Conservation (phyloP, 1,140 invertebrate species). For the Andricus grossulariae region DNA sequence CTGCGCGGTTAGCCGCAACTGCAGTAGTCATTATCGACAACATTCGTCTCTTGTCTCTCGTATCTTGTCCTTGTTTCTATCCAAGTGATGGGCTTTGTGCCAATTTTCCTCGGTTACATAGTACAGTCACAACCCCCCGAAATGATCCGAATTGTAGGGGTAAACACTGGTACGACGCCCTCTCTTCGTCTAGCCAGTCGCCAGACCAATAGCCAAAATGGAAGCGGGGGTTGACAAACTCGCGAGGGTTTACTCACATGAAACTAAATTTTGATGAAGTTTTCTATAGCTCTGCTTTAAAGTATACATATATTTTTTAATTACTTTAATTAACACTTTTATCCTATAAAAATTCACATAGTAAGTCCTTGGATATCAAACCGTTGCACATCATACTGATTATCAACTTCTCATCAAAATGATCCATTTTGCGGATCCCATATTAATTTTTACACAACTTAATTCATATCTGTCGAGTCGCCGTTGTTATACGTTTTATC, state of each 20-base stretch:
- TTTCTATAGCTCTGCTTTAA: not conserved
- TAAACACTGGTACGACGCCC: constrained; percentile 5
- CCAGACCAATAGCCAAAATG: constrained; percentile 5
- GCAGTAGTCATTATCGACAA: constrained; percentile 23
- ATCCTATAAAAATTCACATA: too few species aligned
- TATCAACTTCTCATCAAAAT: too few species aligned
- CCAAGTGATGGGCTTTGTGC: constrained; percentile 29
- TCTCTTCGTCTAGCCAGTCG: constrained; percentile 15
- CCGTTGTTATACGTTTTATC: too few species aligned
- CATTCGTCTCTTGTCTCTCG: constrained; percentile 17
- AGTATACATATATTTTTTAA: too few species aligned
- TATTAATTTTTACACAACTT: too few species aligned
- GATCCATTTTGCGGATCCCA: too few species aligned
- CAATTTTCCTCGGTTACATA: constrained; percentile 17
- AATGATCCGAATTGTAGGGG: constrained; percentile 10
- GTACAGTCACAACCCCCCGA: constrained; percentile 3
- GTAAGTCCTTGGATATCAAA: too few species aligned
- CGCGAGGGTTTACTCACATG: not conserved
- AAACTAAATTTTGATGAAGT: not conserved
- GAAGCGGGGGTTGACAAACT: constrained; percentile 8
- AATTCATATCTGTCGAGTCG: too few species aligned
- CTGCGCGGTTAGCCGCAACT: constrained; percentile 23
- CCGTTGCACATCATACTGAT: too few species aligned
- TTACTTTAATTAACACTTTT: too few species aligned
- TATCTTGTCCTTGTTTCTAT: not conserved